Percentiles rank a stretch among this genome's conserved stretches.
These are phyloP conservation scores for Beroe forskalii DNA, from an alignment of 37 sponge, comb jelly and placozoan genomes.

Conservation along the genomic window DNA sequence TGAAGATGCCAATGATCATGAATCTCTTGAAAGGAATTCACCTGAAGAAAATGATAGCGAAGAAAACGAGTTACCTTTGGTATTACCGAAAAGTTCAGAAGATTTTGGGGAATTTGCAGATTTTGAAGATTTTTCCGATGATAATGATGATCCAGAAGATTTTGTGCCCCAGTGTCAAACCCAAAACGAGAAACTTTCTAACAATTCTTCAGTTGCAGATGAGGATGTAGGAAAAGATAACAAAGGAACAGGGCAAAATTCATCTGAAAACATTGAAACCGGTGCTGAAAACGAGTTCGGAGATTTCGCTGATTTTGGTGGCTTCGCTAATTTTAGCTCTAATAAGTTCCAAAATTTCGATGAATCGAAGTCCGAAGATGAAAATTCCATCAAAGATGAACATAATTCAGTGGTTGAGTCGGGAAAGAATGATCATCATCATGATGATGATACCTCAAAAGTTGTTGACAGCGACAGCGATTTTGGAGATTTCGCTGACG, in stretches of 20 bases:
- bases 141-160: no score
- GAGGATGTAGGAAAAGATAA: neutral
- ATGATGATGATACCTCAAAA: no score
- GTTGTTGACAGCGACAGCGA: neutral
- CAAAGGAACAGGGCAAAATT: neutral
- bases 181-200: neutral
- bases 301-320: constrained; percentile 36
- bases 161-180: neutral
- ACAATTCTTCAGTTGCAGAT: neutral
- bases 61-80: neutral
- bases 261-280: no score
- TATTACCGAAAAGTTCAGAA: neutral
- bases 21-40: neutral
- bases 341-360: no score
- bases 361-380: neutral
- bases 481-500: constrained; percentile 16
- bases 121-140: neutral
- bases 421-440: neutral
- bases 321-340: neutral
- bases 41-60: neutral
- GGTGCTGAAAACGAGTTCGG: neutral
- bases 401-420: neutral
- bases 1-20: no score
- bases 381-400: neutral
- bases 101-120: constrained; percentile 24